A percentile compares a stretch with the other conserved stretches of the same genome.
These are phyloP conservation scores for Cheilosia soror DNA, from an alignment of 2,888 invertebrate species.

Conservation along the genomic window DNA sequence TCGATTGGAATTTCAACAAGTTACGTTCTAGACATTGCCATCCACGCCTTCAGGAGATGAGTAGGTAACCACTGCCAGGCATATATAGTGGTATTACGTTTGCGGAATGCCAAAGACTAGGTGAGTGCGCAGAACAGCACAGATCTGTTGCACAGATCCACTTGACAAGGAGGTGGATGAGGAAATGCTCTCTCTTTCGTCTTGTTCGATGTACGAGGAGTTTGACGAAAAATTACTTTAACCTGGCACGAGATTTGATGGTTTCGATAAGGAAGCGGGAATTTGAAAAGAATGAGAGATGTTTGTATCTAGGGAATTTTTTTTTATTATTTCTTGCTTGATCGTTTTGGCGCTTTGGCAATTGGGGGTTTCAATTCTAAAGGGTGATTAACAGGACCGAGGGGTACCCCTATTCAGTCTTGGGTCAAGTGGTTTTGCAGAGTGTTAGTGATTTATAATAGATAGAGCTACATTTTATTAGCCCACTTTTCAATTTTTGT, in stretches of 20 bases:
- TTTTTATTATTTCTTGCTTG: too few species aligned
- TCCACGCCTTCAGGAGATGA: conserved; percentile 70
- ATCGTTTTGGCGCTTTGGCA: too few species aligned
- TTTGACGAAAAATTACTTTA: conserved; percentile 47
- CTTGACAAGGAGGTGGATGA: conserved; percentile 62
- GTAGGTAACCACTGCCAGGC: conserved; percentile 58
- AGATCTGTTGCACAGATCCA: too few species aligned
- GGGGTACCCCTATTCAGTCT: too few species aligned
- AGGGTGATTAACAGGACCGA: too few species aligned
- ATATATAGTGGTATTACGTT: conserved; percentile 52
- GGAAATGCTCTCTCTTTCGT: conserved; percentile 61
- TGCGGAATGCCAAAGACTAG: conserved; percentile 59
- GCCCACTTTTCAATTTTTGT: too few species aligned
- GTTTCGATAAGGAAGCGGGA: conserved; percentile 50
- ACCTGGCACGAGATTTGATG: conserved; percentile 48
- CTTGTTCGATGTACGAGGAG: neutral
- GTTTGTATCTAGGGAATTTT: too few species aligned
- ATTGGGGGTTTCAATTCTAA: too few species aligned
- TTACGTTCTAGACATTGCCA: conserved; percentile 71
- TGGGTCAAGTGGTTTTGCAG: too few species aligned
- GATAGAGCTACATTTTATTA: too few species aligned
- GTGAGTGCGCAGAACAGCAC: conserved; percentile 41
- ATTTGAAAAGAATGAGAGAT: conserved; percentile 27
- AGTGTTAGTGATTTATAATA: too few species aligned
- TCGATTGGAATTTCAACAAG: conserved; percentile 74